Evolutionary conservation across 1,140 invertebrate species (phyloP).

Genomic region (Semibalanus balanoides): DNA sequence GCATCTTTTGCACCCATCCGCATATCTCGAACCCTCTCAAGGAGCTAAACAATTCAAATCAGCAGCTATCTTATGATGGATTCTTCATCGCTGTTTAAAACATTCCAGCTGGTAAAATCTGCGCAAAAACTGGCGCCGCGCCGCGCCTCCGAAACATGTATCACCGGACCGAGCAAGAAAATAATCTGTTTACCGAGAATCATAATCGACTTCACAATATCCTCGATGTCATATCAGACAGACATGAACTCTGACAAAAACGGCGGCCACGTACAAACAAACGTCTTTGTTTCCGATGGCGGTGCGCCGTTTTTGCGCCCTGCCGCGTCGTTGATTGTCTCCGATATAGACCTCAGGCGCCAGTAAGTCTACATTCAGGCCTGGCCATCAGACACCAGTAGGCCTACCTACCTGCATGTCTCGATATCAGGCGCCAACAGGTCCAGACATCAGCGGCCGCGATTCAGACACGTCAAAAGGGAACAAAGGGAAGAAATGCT

Average conservation of each 20-base stretch:
- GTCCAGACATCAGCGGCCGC: too few relatives aligned
- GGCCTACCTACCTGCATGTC: too few relatives aligned
- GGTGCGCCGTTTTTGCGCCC: neutral
- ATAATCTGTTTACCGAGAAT: neutral
- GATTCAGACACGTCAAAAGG: too few relatives aligned
- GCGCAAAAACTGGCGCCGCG: neutral
- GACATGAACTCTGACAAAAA: neutral
- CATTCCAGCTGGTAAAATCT: neutral
- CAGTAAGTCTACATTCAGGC: too few relatives aligned
- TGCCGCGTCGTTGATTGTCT: neutral
- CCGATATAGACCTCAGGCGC: neutral
- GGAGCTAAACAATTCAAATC: neutral
- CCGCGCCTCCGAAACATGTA: neutral
- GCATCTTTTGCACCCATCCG: neutral
- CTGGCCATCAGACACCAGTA: too few relatives aligned
- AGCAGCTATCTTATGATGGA: neutral
- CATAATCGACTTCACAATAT: conserved; percentile 1
- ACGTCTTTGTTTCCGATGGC: neutral
- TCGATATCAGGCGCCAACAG: too few relatives aligned
- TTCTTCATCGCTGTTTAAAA: neutral
- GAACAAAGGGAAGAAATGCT: too few relatives aligned
- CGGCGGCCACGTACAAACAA: neutral
- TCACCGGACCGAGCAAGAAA: neutral
- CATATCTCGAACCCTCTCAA: neutral
- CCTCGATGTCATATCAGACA: neutral